phyloP scores from a whole-genome alignment of 1,140 invertebrate genomes.

The Eurosta solidaginis region DNA sequence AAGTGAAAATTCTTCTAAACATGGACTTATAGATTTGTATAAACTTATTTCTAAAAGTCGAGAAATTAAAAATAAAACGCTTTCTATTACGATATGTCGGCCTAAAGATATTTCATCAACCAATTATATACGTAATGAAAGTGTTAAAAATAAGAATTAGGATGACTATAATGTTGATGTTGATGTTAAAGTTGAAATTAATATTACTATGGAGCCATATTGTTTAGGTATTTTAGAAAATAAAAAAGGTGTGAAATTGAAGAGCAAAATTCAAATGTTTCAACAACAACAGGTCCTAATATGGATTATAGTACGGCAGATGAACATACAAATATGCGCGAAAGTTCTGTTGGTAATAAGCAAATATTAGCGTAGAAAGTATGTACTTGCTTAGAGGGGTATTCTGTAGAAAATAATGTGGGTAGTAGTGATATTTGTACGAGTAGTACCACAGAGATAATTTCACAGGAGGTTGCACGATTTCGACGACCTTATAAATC shows the following conservation, averaged over 20 bases:
- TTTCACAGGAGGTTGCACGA: background rate
- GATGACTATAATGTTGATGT: background rate
- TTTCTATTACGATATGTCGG: background rate
- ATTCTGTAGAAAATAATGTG: background rate
- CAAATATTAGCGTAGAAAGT: background rate
- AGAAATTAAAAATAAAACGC: background rate
- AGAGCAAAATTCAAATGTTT: slow-evolving; percentile 20
- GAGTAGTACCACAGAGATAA: background rate
- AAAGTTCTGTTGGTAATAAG: background rate
- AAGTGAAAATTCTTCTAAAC: no score
- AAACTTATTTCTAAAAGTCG: background rate
- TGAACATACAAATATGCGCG: background rate
- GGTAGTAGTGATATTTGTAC: slow-evolving; percentile 2
- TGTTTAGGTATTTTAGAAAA: background rate
- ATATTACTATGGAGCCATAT: no score
- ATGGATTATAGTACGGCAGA: background rate
- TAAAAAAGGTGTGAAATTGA: background rate
- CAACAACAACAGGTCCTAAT: slow-evolving; percentile 3
- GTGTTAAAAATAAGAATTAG: background rate
- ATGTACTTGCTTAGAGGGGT: background rate
- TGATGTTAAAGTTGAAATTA: background rate
- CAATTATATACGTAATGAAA: background rate
- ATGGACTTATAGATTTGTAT: background rate
- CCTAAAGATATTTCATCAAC: slow-evolving; percentile 27
- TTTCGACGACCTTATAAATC: no score